Evolutionary conservation across 2,888 invertebrate species (phyloP).

Genomic region (Dromius quadrimaculatus): DNA sequence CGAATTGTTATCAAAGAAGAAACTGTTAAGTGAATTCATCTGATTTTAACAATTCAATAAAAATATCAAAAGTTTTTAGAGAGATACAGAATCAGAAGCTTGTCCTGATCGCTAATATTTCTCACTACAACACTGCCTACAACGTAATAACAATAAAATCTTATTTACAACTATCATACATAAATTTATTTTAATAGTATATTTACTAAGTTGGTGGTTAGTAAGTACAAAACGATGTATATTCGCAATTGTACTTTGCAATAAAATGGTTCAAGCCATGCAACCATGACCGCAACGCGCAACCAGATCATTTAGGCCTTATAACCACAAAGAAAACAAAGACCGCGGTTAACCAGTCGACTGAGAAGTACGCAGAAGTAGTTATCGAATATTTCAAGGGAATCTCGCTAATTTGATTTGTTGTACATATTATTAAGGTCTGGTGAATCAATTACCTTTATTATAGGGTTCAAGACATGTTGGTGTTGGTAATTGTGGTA

Average conservation of each 20-base stretch:
- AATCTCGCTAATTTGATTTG: slow-evolving; percentile 13
- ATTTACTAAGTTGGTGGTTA: slow-evolving; percentile 1
- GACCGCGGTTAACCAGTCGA: neutral
- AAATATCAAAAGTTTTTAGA: no score
- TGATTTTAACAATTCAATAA: no score
- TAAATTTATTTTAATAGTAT: slow-evolving; percentile 11
- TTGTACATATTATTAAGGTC: neutral
- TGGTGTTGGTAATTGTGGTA: neutral
- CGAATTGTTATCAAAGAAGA: no score
- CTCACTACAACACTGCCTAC: no score
- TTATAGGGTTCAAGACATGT: neutral
- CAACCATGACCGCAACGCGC: slow-evolving; percentile 23
- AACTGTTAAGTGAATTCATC: no score
- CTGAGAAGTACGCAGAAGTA: slow-evolving; percentile 10
- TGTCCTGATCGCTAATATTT: no score
- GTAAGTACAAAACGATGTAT: slow-evolving; percentile 10
- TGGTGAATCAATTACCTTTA: neutral
- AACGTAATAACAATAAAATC: slow-evolving; percentile 16
- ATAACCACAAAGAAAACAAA: slow-evolving; percentile 21
- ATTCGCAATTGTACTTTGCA: slow-evolving; percentile 7
- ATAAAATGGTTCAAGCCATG: slow-evolving; percentile 10
- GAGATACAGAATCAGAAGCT: no score
- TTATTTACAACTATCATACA: slow-evolving; percentile 2
- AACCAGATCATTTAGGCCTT: slow-evolving; percentile 9
- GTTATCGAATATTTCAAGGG: slow-evolving; percentile 14